Base-by-base conservation (phyloP, 2,113 vertebrate genomes). In the Paraplagusia blochii region DNA sequence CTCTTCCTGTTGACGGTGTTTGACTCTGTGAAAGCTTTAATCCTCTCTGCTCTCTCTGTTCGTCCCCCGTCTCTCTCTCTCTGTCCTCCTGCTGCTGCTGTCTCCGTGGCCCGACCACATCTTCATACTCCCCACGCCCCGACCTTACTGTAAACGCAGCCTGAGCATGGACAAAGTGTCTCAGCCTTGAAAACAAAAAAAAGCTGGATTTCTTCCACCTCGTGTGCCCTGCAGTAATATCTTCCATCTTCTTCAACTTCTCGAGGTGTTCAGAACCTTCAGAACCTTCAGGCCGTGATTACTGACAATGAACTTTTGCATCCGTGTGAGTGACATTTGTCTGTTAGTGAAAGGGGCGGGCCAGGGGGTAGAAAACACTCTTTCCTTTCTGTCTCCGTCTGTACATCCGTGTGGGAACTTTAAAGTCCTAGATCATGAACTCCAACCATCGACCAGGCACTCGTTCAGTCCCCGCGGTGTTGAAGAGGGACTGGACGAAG, bases 361-460 rank as follows among this genome's bases (percentile, higher is more conserved):
- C 43, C 12, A 56, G 22, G 22, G 22, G 2, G 55, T 58, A 57
- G 49, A 5, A 39, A 13, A 55, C 7, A 14, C 11, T 12, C 63
- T 71, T 53, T 72, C 62, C 68, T 76, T 81, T 76, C 79, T 85
- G 59, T 73, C 72, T 48, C 69, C 63, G 46, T 57, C 77, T 58
- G 66, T 77, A 66, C 72, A 66, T 74, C 66, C 3, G 63, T 85
- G 75, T 77, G 82, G 85, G 85, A 88, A 84, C 86, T 83, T 85
- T 74, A 72, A 85, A 85, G 81, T 85, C 84, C 81, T 76, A 72
- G 90, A 87, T 89, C 76, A 75, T 87, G 87, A 92, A 90, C 90
- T 90, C 61, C 84, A 80, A 87, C 87, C 85, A 83, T 83, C 87
- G 88, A 89, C 87, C 82, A 16, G 64, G 80, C 79, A n/a, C 74